phyloP scores from a whole-genome alignment of 2,888 invertebrate species.

The Geotrupes spiniger region DNA sequence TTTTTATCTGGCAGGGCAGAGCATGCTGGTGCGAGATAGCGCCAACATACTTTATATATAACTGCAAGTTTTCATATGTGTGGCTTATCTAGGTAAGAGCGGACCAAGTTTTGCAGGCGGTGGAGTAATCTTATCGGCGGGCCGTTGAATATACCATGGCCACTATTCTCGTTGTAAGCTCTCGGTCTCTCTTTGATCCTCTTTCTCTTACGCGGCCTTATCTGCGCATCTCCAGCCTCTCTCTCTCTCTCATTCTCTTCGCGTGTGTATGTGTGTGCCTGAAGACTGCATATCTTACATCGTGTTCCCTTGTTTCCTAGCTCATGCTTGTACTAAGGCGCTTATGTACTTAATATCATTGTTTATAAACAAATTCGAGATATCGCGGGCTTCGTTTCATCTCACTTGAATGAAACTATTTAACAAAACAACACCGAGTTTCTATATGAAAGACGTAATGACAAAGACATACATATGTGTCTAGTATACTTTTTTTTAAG shows the following conservation, averaged over 20 bases:
- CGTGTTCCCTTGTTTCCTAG: constrained; percentile 25
- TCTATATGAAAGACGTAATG: too few species aligned
- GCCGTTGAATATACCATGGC: constrained; percentile 36
- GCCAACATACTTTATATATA: constrained; percentile 27
- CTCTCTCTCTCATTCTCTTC: constrained; percentile 10
- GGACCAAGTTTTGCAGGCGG: constrained; percentile 33
- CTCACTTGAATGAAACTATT: not conserved
- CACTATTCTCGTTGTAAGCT: constrained; percentile 34
- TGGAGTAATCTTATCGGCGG: constrained; percentile 36
- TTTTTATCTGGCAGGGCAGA: constrained; percentile 30
- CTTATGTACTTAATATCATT: constrained; percentile 11
- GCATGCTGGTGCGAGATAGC: constrained; percentile 23
- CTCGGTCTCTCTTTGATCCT: constrained; percentile 11
- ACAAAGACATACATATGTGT: too few species aligned
- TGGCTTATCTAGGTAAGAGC: constrained; percentile 32
- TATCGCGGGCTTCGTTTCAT: constrained; percentile 8
- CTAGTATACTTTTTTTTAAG: too few species aligned
- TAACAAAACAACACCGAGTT: constrained; percentile 1
- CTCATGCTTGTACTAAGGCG: constrained; percentile 11
- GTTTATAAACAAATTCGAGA: constrained; percentile 13
- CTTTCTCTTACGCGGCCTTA: constrained; percentile 6
- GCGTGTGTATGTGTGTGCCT: constrained; percentile 20
- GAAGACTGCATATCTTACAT: constrained; percentile 36
- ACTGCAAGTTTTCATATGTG: constrained; percentile 38
- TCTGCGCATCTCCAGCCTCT: constrained; percentile 10